phyloP scores from a whole-genome alignment of 2,888 invertebrate species.

The Aphrophora alni region DNA sequence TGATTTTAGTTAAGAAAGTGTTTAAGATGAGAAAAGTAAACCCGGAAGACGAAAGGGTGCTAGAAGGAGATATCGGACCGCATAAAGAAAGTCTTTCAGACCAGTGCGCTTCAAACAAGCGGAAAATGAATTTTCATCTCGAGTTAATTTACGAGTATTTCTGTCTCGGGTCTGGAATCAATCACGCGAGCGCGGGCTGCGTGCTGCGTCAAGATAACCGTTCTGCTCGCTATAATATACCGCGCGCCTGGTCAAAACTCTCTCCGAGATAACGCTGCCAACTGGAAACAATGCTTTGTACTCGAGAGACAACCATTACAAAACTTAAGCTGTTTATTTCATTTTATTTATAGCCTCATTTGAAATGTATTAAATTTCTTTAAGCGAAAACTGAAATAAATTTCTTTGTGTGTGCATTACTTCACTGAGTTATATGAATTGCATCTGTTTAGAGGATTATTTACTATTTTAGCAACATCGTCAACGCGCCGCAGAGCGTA shows the following conservation, averaged over 20 bases:
- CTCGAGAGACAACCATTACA: background rate
- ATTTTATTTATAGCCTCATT: background rate
- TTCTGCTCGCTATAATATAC: background rate
- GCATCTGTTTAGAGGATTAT: no score
- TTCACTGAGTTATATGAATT: no score
- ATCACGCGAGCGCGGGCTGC: constrained; percentile 43
- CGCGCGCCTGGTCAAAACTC: background rate
- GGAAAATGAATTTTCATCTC: constrained; percentile 51
- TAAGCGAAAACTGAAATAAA: background rate
- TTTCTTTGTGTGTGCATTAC: no score
- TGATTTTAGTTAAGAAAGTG: background rate
- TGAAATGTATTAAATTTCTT: background rate
- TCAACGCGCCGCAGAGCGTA: no score
- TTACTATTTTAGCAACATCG: no score
- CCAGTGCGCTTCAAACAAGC: constrained; percentile 45
- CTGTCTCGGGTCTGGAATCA: constrained; percentile 46
- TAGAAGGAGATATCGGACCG: background rate
- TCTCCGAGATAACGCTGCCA: background rate
- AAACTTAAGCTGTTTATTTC: constrained; percentile 5
- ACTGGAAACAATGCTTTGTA: constrained; percentile 22
- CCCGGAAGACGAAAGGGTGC: background rate
- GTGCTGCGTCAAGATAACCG: constrained; percentile 41
- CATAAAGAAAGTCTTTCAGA: background rate
- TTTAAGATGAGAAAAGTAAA: background rate
- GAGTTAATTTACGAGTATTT: constrained; percentile 49